Base-by-base conservation (phyloP, 2,888 invertebrate genomes). In the Amblyteles armatorius region DNA sequence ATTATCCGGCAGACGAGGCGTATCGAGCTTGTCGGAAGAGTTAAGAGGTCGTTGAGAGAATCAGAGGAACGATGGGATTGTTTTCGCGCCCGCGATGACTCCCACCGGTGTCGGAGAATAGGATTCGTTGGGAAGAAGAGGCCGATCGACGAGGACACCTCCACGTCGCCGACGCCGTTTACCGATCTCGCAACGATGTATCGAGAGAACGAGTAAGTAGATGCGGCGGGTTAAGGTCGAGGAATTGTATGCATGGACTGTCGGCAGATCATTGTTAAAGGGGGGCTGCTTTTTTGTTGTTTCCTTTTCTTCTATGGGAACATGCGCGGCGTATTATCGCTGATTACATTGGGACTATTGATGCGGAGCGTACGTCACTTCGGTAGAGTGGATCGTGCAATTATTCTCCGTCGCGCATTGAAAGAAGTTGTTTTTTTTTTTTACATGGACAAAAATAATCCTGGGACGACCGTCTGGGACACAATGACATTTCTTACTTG, bases 151-250 rank as follows among this genome's bases (percentile, higher is more conserved):
- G 19, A 60, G 19, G 11, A 78, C 19, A 57, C 50, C 13, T 26
- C 78, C 13, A 2, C 81, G 40, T 67, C 36, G 40, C 6, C 26
- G 26, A 71, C 74, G 65, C 29, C 52, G 52, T 36, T 50, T 16
- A 50, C 50, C 44, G 57, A 76, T 79, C 67, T 82, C 57, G 29
- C 65, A 69, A 79, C 40, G 65, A 55, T 19, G 16, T 67, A 57
- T 67, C 50, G 40, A 40, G 63, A 81, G 36, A 22, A 74, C 50
- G 69, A 40, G 82, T 79, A 63, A 77, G 85, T 85, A 76, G 65
- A 52, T 19, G 3, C 33, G 16, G n/a, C 52, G 16, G 48, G 60
- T 63, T 48, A 36, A 44, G 44, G 48, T 48, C 73, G 29, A 29
- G 60, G n/a, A 22, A 73, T 60, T 73, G 55, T 22, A 44, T 16